Evolutionary conservation across 2,113 vertebrate genomes (phyloP).

Genomic region (Meleagris gallopavo): DNA sequence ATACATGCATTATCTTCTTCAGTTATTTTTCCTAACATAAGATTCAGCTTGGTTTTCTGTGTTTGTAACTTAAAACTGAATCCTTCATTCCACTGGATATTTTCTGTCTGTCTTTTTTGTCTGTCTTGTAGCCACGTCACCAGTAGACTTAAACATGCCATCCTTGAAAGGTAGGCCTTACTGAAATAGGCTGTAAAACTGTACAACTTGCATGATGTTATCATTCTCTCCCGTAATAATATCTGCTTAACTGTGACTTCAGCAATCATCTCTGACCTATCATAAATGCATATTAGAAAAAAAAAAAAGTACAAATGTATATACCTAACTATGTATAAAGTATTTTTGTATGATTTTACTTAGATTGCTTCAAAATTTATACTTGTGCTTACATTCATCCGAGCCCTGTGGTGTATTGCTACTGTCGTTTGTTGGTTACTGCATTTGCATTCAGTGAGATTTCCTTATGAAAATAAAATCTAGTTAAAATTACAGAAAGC

Average conservation of each 20-base stretch:
- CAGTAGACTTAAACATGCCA: constrained; percentile 54
- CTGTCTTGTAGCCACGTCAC: constrained; percentile 53
- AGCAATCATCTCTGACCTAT: neutral
- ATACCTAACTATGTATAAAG: neutral
- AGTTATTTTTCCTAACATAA: neutral
- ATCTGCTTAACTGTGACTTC: neutral
- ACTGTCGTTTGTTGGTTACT: neutral
- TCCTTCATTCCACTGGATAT: constrained; percentile 12
- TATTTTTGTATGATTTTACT: neutral
- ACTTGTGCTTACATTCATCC: neutral
- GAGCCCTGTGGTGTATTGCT: neutral
- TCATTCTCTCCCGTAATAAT: neutral
- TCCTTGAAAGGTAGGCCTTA: constrained; percentile 61
- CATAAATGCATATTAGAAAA: neutral
- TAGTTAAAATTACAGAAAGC: neutral
- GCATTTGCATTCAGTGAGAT: neutral
- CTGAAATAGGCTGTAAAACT: neutral
- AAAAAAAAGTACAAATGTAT: neutral
- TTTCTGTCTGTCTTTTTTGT: constrained; percentile 60
- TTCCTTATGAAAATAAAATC: neutral
- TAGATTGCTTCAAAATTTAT: neutral
- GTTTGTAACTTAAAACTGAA: neutral
- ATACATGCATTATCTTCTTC: neutral
- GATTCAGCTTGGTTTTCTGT: neutral
- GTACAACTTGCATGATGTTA: neutral